These are phyloP conservation scores for Microplitis demolitor DNA, from an alignment of 1,140 invertebrate species.

Conservation along the genomic window DNA sequence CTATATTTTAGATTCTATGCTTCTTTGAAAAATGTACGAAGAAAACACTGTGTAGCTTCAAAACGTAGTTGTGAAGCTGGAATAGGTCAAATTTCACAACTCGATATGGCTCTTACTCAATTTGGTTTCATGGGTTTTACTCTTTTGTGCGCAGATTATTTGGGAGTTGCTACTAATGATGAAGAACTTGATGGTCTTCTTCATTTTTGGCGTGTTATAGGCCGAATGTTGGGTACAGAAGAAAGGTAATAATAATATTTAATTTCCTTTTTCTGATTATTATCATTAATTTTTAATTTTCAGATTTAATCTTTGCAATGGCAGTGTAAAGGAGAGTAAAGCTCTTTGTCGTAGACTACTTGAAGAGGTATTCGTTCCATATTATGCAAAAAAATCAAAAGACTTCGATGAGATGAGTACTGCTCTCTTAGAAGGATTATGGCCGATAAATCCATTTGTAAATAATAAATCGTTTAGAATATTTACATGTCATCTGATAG, in stretches of 20 bases:
- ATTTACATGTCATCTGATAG: constrained; percentile 50
- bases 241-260: constrained; percentile 65
- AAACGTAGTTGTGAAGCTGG: constrained; percentile 58
- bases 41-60: constrained; percentile 68
- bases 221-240: constrained; percentile 79
- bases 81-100: constrained; percentile 64
- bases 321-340: constrained; percentile 48
- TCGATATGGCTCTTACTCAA: constrained; percentile 83
- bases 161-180: constrained; percentile 66
- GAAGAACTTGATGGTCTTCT: constrained; percentile 76
- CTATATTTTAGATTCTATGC: constrained; percentile 53
- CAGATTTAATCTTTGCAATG: constrained; percentile 63
- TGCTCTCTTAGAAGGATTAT: constrained; percentile 51
- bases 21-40: constrained; percentile 70
- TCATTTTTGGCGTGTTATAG: constrained; percentile 85
- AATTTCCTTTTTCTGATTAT: background rate
- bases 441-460: constrained; percentile 56
- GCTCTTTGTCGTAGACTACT: constrained; percentile 50
- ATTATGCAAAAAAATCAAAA: constrained; percentile 36
- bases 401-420: constrained; percentile 50
- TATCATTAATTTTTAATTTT: constrained; percentile 10
- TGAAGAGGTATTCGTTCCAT: constrained; percentile 52
- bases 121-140: constrained; percentile 85
- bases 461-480: constrained; percentile 53
- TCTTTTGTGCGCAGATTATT: constrained; percentile 67